Base-by-base conservation (phyloP, 2,888 invertebrate species). In the Dasysyrphus albostriatus region DNA sequence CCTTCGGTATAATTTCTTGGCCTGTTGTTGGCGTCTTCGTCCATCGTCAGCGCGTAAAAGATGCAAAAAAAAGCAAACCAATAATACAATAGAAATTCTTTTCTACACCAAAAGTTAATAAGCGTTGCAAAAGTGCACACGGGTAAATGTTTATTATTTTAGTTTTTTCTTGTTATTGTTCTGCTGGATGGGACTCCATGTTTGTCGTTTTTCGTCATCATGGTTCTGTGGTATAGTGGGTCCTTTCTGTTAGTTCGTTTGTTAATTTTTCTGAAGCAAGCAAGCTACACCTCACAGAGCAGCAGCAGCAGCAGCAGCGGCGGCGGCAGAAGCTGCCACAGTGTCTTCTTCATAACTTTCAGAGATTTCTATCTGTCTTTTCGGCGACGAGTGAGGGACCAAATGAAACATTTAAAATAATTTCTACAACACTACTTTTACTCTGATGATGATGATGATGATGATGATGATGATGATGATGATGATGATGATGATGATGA, bases 1-100 rank as follows among this genome's bases (percentile, higher is more conserved):
- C n/a, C 51, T 47, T 14, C 42, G 51, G 51, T n/a, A n/a, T 51
- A 51, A 59, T 72, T 79, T 63, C 54, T 47, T 37, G 63, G 47
- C 16, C 9, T 16, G 5, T 56, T 32, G 37, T 56, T n/a, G 56
- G 19, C 14, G 39, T 39, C 44, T 24, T 24, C 2, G 37, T 51
- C 37, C 16, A 34, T 16, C 49, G 58, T 65, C 65, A 54, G 51
- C 56, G 51, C 56, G 24, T 56, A 78, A 73, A 69, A 78, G 73
- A 78, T 83, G 83, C 74, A 83, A 78, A 78, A 78, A 78, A 76
- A 83, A 78, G 49, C 42, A 69, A 78, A 78, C 78, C 83, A 78
- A 78, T 74, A 83, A 83, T 70, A 83, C 83, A 83, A 83, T 83
- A 83, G 78, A 79, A 83, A 78, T 83, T 83, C 83, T 83, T 83